Evolutionary conservation across 2,113 vertebrate genomes (phyloP), one percentile per base, ranked within the genome.

Genomic region (Phalacrocorax pelagicus): DNA sequence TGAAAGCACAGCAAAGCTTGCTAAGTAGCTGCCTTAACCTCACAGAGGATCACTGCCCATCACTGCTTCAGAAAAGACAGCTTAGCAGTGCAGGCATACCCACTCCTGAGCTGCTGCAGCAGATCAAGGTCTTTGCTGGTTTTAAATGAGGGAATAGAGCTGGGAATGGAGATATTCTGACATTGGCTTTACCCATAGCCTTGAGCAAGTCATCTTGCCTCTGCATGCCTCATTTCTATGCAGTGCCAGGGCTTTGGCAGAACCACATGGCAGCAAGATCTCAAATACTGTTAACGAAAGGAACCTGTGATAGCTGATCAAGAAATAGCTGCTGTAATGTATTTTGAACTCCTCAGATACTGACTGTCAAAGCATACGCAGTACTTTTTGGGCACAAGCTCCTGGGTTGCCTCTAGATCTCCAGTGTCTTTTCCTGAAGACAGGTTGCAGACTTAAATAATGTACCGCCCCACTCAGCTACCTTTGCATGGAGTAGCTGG

Each of bases 221-320:
- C 47, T 34, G 4, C 0, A 1, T 30, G 44, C 40, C 40, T 15
- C 57, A 9, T n/a, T 17, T 66, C 38, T 47, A 19, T 0, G 0
- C 2, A 0, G 32, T 21, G 6, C 52, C 13, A 72, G n/a, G 57
- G 34, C 44, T 77, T 32, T 2, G 0, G 58, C 2, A 54, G 67
- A 61, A 19, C 12, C 1, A 1, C 4, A 0, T 26, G 24, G 38
- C 66, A 67, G 47, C 1, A 4, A 54, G n/a, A 59, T 23, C 36
- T 44, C 72, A 57, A 34, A 44, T 10, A 15, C 62, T 4, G 15
- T 65, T 73, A 1, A 0, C 70, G 70, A 21, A 57, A 84, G 54
- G 69, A 24, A 73, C 36, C 23, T 34, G 42, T 20, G 62, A 58
- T 2, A 4, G 22, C 66, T 77, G 54, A 65, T 82, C 22, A 59